These are phyloP conservation scores for Odontocolon sp. DNA, from an alignment of 2,888 invertebrate genomes.

Conservation along the genomic window DNA sequence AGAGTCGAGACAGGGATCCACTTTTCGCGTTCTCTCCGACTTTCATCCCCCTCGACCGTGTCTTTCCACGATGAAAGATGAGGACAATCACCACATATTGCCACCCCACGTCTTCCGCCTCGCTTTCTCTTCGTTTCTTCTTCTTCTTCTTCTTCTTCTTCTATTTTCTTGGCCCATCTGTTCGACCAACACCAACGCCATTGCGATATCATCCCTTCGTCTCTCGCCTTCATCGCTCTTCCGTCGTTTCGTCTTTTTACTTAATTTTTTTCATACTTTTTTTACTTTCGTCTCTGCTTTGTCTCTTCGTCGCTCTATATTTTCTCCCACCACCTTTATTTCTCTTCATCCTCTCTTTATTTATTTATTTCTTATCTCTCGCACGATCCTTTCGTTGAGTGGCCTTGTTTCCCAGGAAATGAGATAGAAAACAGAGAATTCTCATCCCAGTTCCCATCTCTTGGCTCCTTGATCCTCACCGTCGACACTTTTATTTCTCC, in stretches of 20 bases:
- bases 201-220: slow-evolving; percentile 34
- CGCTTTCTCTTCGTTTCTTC: too few species aligned
- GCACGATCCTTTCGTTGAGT: neutral
- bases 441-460: too few species aligned
- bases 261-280: neutral
- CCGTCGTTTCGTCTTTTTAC: neutral
- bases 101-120: slow-evolving; percentile 14
- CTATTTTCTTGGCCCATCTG: slow-evolving; percentile 19
- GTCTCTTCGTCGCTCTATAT: too few species aligned
- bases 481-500: too few species aligned
- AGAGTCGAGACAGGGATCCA: slow-evolving; percentile 5
- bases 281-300: slow-evolving; percentile 1
- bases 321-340: too few species aligned
- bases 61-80: slow-evolving; percentile 61
- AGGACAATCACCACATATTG: slow-evolving; percentile 63
- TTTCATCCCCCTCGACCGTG: slow-evolving; percentile 14
- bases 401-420: too few species aligned
- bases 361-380: neutral
- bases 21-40: neutral
- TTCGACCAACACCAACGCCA: slow-evolving; percentile 24
- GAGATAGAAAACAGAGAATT: neutral
- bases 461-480: too few species aligned
- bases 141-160: too few species aligned
- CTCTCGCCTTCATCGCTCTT: neutral
- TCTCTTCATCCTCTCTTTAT: neutral